Conservation (phyloP, 2,113 vertebrate genomes). For the Otolemur garnettii region DNA sequence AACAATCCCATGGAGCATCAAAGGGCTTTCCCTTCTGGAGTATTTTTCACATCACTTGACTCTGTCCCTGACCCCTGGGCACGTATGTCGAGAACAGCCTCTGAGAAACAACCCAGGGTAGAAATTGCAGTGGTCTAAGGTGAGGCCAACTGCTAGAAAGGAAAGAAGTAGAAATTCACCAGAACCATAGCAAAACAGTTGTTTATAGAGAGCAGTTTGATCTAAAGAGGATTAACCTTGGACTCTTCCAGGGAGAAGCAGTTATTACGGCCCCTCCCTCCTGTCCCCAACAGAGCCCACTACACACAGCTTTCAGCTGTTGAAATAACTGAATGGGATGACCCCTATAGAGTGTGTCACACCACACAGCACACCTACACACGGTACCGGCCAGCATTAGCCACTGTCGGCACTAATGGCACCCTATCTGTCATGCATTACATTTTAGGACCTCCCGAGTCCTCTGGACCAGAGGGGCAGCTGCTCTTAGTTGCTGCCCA, state of each 20-base stretch:
- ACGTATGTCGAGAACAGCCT: background rate
- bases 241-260: background rate
- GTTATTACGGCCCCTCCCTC: background rate
- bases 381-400: background rate
- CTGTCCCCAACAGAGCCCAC: background rate
- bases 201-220: background rate
- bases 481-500: background rate
- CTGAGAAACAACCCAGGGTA: background rate
- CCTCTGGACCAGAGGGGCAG: too few species aligned
- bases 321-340: background rate
- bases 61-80: background rate
- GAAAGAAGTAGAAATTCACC: background rate
- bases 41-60: background rate
- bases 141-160: background rate
- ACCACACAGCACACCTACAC: background rate
- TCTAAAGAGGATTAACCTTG: background rate
- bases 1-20: background rate
- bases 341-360: background rate
- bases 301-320: background rate
- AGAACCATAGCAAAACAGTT: background rate
- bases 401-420: fast-evolving
- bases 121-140: background rate
- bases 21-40: background rate
- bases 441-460: background rate
- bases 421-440: fast-evolving